phyloP scores from a whole-genome alignment of 2,113 vertebrate species.

The Peromyscus californicus region DNA sequence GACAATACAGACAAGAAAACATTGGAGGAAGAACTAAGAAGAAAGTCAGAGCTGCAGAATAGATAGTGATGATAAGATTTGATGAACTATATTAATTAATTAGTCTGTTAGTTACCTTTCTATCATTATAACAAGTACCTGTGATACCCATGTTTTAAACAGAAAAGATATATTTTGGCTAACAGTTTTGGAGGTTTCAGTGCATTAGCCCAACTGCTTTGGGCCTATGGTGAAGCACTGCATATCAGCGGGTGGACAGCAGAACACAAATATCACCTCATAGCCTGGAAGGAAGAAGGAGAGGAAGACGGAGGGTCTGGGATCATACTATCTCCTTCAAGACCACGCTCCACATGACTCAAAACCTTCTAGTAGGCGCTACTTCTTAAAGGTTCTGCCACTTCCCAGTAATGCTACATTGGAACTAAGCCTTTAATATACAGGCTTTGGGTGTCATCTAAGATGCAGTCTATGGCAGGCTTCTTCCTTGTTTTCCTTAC shows the following conservation, averaged over 20 bases:
- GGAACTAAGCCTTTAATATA: not conserved
- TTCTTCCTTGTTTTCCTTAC: not conserved
- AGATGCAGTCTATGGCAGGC: no score
- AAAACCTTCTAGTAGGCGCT: not conserved
- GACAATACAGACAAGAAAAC: not conserved
- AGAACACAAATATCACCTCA: not conserved
- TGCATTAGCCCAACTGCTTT: not conserved
- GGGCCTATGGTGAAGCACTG: not conserved
- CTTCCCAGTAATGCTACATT: not conserved
- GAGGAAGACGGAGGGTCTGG: not conserved
- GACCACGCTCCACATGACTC: no score
- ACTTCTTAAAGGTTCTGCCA: not conserved
- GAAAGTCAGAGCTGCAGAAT: not conserved
- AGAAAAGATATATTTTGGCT: not conserved
- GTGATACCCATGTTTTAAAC: not conserved
- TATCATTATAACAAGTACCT: not conserved
- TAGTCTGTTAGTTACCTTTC: not conserved
- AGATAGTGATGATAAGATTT: not conserved
- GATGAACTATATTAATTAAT: not conserved
- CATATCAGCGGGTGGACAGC: accelerated
- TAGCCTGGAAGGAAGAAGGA: not conserved
- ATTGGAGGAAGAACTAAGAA: slow-evolving; percentile 23
- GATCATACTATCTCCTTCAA: not conserved
- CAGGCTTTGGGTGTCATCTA: not conserved
- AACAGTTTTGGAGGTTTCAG: not conserved